A percentile compares a stretch with the other conserved stretches of the same genome.
Conservation (phyloP, 92 coral and sea anemone genomes). For the Porites rus region DNA sequence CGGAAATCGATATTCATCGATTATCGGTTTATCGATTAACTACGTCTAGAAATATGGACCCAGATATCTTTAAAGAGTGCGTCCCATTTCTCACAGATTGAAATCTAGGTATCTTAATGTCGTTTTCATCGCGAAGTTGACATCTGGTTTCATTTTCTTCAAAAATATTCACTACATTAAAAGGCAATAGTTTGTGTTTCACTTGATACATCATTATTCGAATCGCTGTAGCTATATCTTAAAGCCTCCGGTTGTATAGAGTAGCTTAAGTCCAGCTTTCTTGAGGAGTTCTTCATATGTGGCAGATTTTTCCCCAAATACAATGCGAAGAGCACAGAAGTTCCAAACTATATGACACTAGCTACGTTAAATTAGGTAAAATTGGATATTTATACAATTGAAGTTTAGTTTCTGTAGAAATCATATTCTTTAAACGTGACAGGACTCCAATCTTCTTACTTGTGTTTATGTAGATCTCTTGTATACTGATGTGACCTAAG, state of each 20-base stretch:
- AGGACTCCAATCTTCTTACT: conserved; percentile 63
- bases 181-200: conserved; percentile 31
- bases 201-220: conserved; percentile 38
- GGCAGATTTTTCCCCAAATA: conserved; percentile 36
- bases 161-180: conserved; percentile 13
- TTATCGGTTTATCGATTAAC: too few species aligned
- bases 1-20: too few species aligned
- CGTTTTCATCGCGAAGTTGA: conserved; percentile 12
- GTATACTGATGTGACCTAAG: conserved; percentile 31
- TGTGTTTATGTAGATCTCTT: conserved; percentile 44
- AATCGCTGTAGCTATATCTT: conserved; percentile 13
- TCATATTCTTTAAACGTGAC: conserved; percentile 44
- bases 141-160: conserved; percentile 20
- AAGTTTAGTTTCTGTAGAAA: conserved; percentile 43
- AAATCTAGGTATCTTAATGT: conserved; percentile 14
- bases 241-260: conserved; percentile 21
- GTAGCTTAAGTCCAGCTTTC: conserved; percentile 31
- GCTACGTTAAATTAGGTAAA: conserved; percentile 32
- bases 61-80: conserved; percentile 23
- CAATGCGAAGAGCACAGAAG: conserved; percentile 49
- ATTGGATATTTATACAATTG: conserved; percentile 46
- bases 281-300: conserved; percentile 27
- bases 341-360: conserved; percentile 37
- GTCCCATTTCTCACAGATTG: conserved; percentile 27
- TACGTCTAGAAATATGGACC: conserved; percentile 1